Percentiles rank a stretch among this genome's conserved stretches.
Evolutionary conservation across 1,140 invertebrate genomes (phyloP).

Genomic region (Penaeus vannamei): DNA sequence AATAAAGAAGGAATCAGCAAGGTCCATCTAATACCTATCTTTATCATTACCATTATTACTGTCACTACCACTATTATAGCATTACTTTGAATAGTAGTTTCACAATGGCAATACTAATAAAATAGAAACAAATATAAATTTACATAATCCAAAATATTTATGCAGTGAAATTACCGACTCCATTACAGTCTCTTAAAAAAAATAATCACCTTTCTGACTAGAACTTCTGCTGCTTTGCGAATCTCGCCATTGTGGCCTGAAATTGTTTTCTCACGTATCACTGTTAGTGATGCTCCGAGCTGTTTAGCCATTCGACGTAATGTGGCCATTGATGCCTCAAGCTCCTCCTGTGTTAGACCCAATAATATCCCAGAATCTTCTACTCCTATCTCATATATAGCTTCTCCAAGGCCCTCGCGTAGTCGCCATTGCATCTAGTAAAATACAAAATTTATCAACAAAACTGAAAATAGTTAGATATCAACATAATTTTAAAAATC

Average conservation of each 20-base stretch:
- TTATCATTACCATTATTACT: not conserved
- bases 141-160: no score
- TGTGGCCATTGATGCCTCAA: conserved; percentile 86
- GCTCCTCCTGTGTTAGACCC: conserved; percentile 84
- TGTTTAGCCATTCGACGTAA: conserved; percentile 88
- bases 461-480: not conserved
- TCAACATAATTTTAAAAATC: not conserved
- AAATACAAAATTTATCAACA: not conserved
- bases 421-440: conserved; percentile 88
- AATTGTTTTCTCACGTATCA: conserved; percentile 78
- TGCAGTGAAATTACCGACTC: not conserved
- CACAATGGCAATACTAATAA: not conserved
- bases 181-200: not conserved
- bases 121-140: no score
- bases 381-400: conserved; percentile 97
- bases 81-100: not conserved
- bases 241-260: conserved; percentile 70
- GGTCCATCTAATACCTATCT: not conserved
- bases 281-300: conserved; percentile 84
- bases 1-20: not conserved
- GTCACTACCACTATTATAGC: no score
- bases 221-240: conserved; percentile 83
- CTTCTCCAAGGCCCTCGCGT: conserved; percentile 90
- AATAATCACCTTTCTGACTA: conserved; percentile 85
- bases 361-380: conserved; percentile 91